Conservation (phyloP, 2,888 invertebrate species). For the Diarsia dahlii region DNA sequence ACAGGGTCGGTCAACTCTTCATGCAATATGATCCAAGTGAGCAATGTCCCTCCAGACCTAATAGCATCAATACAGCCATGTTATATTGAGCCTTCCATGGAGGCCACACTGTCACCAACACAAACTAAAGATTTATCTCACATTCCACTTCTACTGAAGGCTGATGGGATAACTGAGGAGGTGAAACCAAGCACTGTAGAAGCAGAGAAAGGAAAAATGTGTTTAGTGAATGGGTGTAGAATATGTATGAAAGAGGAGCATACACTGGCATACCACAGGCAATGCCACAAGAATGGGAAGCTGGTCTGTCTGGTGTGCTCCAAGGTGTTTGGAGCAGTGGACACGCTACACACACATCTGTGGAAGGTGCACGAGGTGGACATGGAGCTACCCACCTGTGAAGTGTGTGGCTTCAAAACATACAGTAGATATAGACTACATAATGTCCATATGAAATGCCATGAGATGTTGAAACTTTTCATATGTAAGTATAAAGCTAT, state of each 20-base stretch:
- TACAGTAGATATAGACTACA: constrained; percentile 93
- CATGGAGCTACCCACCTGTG: constrained; percentile 95
- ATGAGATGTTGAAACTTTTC: constrained; percentile 92
- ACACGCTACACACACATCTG: constrained; percentile 94
- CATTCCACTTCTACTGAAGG: constrained; percentile 69
- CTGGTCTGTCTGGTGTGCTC: constrained; percentile 93
- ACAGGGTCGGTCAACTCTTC: constrained; percentile 70
- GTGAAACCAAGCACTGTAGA: constrained; percentile 61
- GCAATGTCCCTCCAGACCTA: constrained; percentile 85
- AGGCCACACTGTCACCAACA: constrained; percentile 67
- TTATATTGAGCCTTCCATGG: constrained; percentile 62
- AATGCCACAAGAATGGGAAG: constrained; percentile 90
- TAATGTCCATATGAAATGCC: constrained; percentile 94
- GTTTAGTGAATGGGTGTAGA: constrained; percentile 90
- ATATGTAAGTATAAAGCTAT: constrained; percentile 83
- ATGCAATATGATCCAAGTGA: constrained; percentile 81
- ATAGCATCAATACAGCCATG: constrained; percentile 85
- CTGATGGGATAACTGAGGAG: constrained; percentile 68
- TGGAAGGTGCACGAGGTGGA: constrained; percentile 95
- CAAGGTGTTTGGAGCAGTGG: constrained; percentile 90
- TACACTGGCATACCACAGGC: constrained; percentile 92
- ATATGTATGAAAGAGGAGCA: constrained; percentile 90
- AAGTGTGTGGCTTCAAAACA: constrained; percentile 94
- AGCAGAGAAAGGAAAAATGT: constrained; percentile 79
- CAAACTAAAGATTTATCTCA: constrained; percentile 65